phyloP scores from a whole-genome alignment of 2,113 vertebrate species.

The Cheirogaleus medius region DNA sequence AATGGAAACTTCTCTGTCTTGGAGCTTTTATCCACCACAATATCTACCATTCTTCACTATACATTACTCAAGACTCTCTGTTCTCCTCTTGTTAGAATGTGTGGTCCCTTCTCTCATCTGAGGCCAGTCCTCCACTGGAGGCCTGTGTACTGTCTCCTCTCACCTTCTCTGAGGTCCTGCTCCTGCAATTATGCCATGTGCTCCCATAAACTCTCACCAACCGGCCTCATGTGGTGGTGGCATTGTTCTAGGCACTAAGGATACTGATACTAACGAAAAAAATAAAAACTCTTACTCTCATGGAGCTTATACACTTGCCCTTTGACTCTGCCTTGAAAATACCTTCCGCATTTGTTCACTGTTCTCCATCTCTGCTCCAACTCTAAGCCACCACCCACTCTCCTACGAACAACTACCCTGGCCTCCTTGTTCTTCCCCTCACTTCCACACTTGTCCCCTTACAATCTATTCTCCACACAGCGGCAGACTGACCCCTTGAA shows the following conservation, averaged over 20 bases:
- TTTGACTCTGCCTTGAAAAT: background rate
- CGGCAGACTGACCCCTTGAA: background rate
- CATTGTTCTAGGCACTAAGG: background rate
- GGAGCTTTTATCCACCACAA: background rate
- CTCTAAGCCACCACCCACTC: background rate
- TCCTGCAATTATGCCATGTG: no score
- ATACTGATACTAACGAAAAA: background rate
- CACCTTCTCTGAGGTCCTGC: no score
- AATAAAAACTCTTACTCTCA: background rate
- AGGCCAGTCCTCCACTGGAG: no score
- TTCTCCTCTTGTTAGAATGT: background rate
- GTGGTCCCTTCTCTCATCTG: background rate
- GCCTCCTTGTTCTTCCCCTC: background rate
- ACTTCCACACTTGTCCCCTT: background rate
- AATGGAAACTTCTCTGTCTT: background rate
- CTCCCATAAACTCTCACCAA: no score
- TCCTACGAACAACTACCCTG: background rate
- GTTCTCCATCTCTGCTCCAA: background rate
- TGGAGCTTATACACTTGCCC: background rate
- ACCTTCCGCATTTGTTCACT: background rate
- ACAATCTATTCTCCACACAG: background rate
- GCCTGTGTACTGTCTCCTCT: no score
- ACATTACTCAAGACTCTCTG: background rate
- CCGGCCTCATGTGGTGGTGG: no score
- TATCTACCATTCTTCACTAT: rapidly evolving